Evolutionary conservation across 2,797 vertebrate species (phyloP), one percentile per base, ranked within the genome.

Genomic region (Propithecus deckenii): DNA sequence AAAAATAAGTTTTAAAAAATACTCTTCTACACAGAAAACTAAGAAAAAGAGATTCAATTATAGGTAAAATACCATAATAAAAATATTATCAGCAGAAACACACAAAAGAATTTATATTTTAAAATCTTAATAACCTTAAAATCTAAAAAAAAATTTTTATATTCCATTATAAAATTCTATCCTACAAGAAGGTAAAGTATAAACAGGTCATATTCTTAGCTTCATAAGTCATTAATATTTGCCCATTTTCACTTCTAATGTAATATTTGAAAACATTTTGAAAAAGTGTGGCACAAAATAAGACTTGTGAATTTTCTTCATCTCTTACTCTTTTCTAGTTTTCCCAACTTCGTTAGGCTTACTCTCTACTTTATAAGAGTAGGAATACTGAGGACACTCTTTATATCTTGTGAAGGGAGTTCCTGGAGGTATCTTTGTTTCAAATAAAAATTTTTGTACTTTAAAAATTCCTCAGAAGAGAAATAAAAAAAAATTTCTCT

Each of bases 201-300:
- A 72, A 90, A 57, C 35, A 85, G 83, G 43, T 91, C 59, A 65
- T 88, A 76, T 55, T 67, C 18, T 92, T 74, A 67, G 20, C n/a
- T 93, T 88, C 46, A 72, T 52, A 67, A 23, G n/a, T 52, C 72
- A 83, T 75, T 84, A 59, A n/a, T 38, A 88, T 84, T 94, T 95
- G 6, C 90, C 91, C 38, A 74, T 94, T 96, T 91, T 43, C 6
- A 86, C 35, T 80, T 84, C 80, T 9, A 79, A 61, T 69, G 50
- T 88, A 71, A 76, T 52, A 81, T 75, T 84, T 86, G 43, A 50
- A 96, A 92, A 87, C 1, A 94, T 89, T 95, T 95, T 89, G 23
- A n/a, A 69, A 95, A 87, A 22, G 4, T 38, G 25, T 52, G 7
- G 9, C 13, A 32, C 52, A 41, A 89, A 84, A 32, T 57, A 83